Evolutionary conservation across 2,797 vertebrate species (phyloP).

Genomic region (Amblyopsis hoosieri): DNA sequence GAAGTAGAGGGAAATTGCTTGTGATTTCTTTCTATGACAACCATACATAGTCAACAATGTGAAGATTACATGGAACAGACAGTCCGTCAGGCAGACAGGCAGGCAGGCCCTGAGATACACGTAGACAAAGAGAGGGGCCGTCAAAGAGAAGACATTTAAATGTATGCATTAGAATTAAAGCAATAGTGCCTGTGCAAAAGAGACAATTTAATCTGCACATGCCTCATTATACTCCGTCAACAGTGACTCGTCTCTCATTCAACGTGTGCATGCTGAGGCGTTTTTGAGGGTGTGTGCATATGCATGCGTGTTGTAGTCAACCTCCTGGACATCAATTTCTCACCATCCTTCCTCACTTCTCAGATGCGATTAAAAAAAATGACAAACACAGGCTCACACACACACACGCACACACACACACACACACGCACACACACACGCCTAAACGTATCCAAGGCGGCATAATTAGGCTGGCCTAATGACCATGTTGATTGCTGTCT

Average conservation of each 20-base stretch:
- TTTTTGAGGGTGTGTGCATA: conserved; percentile 4
- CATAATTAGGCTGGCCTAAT: conserved; percentile 55
- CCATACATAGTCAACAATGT: conserved; percentile 61
- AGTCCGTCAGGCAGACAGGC: conserved; percentile 47
- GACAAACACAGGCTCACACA: conserved; percentile 18
- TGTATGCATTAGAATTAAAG: conserved; percentile 21
- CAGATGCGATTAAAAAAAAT: conserved; percentile 16
- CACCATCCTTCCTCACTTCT: conserved; percentile 24
- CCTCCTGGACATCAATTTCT: conserved; percentile 33
- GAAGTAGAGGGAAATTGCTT: conserved; percentile 60
- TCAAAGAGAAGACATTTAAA: conserved; percentile 15
- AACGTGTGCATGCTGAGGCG: conserved; percentile 10
- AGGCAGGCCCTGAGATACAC: conserved; percentile 31
- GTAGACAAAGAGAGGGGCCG: conserved; percentile 6
- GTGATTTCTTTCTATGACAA: conserved; percentile 62
- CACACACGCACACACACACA: too few species aligned
- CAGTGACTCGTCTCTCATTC: conserved; percentile 27
- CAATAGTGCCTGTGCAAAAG: conserved; percentile 21
- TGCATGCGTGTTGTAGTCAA: conserved; percentile 10
- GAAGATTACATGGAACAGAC: conserved; percentile 58
- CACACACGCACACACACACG: neutral
- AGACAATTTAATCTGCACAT: conserved; percentile 17
- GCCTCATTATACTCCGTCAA: conserved; percentile 49
- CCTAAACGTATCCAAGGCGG: conserved; percentile 15
- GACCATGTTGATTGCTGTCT: conserved; percentile 49